phyloP scores from a whole-genome alignment of 2,888 invertebrate species.

The Calameuta pallipes region DNA sequence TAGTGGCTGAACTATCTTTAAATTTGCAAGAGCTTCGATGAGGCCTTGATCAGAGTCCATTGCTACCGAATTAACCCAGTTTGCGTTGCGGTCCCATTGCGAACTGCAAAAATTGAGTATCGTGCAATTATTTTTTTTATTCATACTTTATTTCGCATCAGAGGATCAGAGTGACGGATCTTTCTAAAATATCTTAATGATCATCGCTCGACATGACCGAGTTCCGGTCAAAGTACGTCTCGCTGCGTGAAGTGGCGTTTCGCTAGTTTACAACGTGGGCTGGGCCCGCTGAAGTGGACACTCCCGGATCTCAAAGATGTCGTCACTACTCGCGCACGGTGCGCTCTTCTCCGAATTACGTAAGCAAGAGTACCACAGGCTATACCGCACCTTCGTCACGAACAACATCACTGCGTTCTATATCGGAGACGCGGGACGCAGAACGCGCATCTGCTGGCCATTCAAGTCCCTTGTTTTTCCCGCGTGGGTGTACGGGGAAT shows the following conservation, averaged over 20 bases:
- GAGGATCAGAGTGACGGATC: no score
- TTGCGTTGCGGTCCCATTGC: neutral
- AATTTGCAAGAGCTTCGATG: neutral
- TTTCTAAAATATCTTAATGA: neutral
- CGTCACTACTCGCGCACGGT: conserved; percentile 43
- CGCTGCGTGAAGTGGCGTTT: neutral
- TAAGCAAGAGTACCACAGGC: conserved; percentile 29
- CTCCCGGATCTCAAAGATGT: conserved; percentile 50
- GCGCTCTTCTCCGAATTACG: conserved; percentile 53
- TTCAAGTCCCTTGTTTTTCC: conserved; percentile 49
- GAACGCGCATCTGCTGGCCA: conserved; percentile 36
- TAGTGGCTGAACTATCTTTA: neutral
- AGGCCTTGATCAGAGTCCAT: neutral
- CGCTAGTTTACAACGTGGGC: neutral
- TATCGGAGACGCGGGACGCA: conserved; percentile 38
- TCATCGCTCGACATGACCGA: neutral
- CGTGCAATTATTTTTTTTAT: no score
- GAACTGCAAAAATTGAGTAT: neutral
- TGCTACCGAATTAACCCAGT: neutral
- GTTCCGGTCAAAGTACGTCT: neutral
- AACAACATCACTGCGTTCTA: conserved; percentile 47
- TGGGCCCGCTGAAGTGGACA: conserved; percentile 33
- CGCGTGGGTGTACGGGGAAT: conserved; percentile 52
- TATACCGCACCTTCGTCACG: conserved; percentile 52
- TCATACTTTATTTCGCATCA: no score